Conservation (phyloP, 2,888 invertebrate species). For the Tipula helvola region DNA sequence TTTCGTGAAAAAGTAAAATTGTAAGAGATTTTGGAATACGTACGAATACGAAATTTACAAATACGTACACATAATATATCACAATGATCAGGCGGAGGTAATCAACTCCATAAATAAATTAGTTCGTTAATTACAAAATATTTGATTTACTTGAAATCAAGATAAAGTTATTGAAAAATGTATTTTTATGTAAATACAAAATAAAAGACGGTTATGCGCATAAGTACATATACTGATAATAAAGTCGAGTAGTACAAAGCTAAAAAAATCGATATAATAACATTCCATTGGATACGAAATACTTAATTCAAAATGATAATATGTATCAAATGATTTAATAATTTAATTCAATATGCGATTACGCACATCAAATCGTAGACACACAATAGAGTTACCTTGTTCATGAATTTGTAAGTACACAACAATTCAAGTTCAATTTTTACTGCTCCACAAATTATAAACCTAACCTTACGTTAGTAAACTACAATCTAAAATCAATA, state of each 20-base stretch:
- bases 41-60: too few relatives aligned
- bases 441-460: background rate
- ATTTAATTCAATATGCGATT: too few relatives aligned
- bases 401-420: background rate
- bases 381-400: too few relatives aligned
- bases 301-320: too few relatives aligned
- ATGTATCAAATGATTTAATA: too few relatives aligned
- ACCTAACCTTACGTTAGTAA: background rate
- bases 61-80: background rate
- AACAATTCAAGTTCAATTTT: background rate
- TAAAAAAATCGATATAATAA: background rate
- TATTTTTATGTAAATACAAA: background rate
- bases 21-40: too few relatives aligned
- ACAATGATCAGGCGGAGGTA: background rate
- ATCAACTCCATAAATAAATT: background rate
- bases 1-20: too few relatives aligned
- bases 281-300: too few relatives aligned
- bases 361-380: too few relatives aligned
- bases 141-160: background rate
- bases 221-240: too few relatives aligned
- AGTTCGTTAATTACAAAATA: background rate
- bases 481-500: background rate
- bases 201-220: background rate
- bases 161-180: background rate
- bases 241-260: background rate